phyloP scores from a whole-genome alignment of 2,888 invertebrate genomes.

The Anarsia innoxiella region DNA sequence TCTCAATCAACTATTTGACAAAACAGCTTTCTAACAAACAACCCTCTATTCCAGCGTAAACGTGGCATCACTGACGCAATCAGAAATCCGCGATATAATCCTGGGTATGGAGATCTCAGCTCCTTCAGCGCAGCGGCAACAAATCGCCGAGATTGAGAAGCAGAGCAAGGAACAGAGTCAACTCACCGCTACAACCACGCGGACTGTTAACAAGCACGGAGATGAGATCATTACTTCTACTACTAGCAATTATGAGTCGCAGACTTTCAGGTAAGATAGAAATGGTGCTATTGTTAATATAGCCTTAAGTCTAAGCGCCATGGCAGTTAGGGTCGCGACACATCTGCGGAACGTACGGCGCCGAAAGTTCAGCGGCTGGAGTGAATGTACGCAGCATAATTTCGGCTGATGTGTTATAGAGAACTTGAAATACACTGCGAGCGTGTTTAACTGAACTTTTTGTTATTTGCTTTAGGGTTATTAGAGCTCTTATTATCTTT shows the following conservation, averaged over 20 bases:
- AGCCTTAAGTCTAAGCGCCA: no score
- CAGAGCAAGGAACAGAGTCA: slow-evolving; percentile 99
- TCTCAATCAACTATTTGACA: no score
- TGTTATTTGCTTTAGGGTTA: neutral
- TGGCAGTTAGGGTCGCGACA: no score
- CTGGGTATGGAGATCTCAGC: slow-evolving; percentile 99
- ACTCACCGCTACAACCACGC: slow-evolving; percentile 97
- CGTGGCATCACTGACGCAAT: slow-evolving; percentile 98
- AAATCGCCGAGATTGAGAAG: slow-evolving; percentile 99
- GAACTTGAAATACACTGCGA: no score
- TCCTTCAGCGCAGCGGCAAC: slow-evolving; percentile 98
- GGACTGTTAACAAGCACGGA: slow-evolving; percentile 99
- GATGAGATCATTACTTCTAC: slow-evolving; percentile 99
- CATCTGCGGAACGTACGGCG: no score
- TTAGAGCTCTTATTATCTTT: no score
- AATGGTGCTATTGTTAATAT: no score
- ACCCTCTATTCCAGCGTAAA: slow-evolving; percentile 85
- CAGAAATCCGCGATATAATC: slow-evolving; percentile 99
- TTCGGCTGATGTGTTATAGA: no score
- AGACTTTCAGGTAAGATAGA: slow-evolving; percentile 85
- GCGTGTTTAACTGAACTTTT: no score
- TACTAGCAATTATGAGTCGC: slow-evolving; percentile 98
- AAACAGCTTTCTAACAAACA: no score
- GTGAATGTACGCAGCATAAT: no score
- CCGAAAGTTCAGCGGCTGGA: no score